These are phyloP conservation scores for Forpus xanthops DNA, from an alignment of 2,797 vertebrate genomes.

Conservation along the genomic window DNA sequence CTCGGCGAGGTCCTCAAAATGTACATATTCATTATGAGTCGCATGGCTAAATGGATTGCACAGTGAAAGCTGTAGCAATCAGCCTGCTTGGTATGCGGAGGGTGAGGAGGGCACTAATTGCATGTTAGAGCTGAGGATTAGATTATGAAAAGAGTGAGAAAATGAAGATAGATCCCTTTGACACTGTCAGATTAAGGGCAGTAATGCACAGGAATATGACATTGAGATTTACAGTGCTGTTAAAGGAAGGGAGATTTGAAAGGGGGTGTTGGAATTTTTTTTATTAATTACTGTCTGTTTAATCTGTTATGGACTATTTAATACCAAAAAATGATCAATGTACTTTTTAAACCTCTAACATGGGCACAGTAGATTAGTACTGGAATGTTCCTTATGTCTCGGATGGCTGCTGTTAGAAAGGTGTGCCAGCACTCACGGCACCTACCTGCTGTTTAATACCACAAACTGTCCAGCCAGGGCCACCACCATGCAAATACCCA, in stretches of 20 bases:
- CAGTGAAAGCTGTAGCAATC: conserved; percentile 94
- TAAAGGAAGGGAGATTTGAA: conserved; percentile 76
- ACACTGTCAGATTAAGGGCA: conserved; percentile 98
- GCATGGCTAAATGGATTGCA: conserved; percentile 94
- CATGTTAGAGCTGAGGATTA: conserved; percentile 96
- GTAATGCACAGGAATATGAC: conserved; percentile 78
- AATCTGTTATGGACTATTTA: neutral
- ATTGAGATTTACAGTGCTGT: conserved; percentile 84
- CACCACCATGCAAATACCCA: accelerated
- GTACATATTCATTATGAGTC: conserved; percentile 99
- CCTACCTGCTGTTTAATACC: neutral
- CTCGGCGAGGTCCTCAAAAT: conserved; percentile 89
- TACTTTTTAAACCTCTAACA: neutral
- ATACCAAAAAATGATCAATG: neutral
- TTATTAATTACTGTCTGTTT: conserved; percentile 42
- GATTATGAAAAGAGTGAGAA: conserved; percentile 99
- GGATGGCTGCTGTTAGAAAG: neutral
- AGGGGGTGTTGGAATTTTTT: conserved; percentile 67
- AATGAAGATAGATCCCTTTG: conserved; percentile 98
- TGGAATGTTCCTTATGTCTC: neutral
- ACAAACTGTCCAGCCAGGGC: neutral
- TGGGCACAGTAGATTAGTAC: neutral
- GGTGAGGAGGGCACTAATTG: conserved; percentile 96
- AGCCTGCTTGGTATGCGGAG: conserved; percentile 84
- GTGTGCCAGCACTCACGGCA: neutral